Evolutionary conservation across 2,888 invertebrate species (phyloP).

Genomic region (Oeneis ivallda): DNA sequence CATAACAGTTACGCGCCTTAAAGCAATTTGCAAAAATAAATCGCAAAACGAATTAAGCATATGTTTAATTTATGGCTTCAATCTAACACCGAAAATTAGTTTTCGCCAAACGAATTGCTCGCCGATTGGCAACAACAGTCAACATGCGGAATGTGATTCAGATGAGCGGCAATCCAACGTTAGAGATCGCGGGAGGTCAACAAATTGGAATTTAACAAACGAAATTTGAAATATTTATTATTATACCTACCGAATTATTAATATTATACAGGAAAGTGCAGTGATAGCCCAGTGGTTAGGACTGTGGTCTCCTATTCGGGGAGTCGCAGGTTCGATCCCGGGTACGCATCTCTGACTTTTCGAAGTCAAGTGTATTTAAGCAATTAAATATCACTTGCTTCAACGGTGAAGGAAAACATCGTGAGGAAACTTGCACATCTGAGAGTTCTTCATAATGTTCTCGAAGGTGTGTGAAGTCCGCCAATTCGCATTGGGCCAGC

Average conservation of each 20-base stretch:
- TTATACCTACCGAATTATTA: background rate
- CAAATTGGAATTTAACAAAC: background rate
- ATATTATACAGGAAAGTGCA: too few species aligned
- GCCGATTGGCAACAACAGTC: constrained; percentile 4
- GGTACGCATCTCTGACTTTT: too few species aligned
- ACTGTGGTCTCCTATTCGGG: too few species aligned
- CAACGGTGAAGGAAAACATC: too few species aligned
- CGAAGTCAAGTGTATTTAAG: too few species aligned
- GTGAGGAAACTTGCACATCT: too few species aligned
- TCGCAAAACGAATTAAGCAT: background rate
- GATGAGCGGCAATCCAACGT: background rate
- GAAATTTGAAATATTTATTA: background rate
- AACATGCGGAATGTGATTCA: background rate
- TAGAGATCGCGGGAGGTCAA: background rate
- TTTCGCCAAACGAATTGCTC: constrained; percentile 11
- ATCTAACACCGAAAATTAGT: constrained; percentile 1
- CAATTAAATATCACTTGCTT: too few species aligned
- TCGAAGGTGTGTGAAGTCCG: too few species aligned
- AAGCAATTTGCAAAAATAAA: background rate
- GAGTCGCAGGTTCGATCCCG: too few species aligned
- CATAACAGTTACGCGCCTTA: background rate
- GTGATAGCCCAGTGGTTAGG: too few species aligned
- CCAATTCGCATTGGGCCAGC: too few species aligned
- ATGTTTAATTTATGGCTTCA: background rate
- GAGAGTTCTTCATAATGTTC: too few species aligned